A percentile compares a stretch with the other conserved stretches of the same genome.
Conservation (phyloP, 2,797 vertebrate species). For the Perodicticus potto region DNA sequence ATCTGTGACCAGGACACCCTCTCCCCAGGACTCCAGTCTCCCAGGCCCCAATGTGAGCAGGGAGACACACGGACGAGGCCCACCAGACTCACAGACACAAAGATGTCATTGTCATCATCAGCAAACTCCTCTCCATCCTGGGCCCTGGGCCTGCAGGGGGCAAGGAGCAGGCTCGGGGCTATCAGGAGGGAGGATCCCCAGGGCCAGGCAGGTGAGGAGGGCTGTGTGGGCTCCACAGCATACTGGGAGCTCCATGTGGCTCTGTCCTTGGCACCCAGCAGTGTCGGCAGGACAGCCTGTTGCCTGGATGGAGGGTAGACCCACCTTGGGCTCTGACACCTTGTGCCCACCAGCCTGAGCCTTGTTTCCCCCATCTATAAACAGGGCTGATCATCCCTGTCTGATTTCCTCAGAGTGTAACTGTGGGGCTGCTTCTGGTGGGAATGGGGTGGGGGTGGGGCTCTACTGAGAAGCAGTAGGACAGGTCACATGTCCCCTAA, state of each 20-base stretch:
- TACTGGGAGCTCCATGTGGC: rapidly evolving
- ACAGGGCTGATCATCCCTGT: background rate
- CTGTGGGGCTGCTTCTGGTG: rapidly evolving
- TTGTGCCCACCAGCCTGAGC: background rate
- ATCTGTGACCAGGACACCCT: background rate
- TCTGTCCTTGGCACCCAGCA: background rate
- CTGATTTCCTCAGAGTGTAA: background rate
- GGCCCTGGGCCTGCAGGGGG: background rate
- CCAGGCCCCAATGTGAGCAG: background rate
- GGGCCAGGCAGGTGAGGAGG: background rate
- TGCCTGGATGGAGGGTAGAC: rapidly evolving
- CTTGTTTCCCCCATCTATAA: background rate
- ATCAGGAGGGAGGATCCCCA: too few species aligned
- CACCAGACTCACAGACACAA: background rate
- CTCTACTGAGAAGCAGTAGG: background rate
- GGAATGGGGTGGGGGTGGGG: too few species aligned
- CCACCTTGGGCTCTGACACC: background rate
- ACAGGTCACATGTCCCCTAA: background rate
- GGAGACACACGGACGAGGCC: background rate
- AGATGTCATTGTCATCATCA: rapidly evolving
- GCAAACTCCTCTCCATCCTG: background rate
- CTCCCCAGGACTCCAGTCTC: background rate
- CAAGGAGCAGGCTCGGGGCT: background rate
- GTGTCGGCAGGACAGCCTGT: rapidly evolving
- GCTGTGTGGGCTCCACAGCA: background rate